Evolutionary conservation across 2,797 vertebrate species (phyloP), one percentile per base, ranked within the genome.

Genomic region (Coranthus polyacanthus): DNA sequence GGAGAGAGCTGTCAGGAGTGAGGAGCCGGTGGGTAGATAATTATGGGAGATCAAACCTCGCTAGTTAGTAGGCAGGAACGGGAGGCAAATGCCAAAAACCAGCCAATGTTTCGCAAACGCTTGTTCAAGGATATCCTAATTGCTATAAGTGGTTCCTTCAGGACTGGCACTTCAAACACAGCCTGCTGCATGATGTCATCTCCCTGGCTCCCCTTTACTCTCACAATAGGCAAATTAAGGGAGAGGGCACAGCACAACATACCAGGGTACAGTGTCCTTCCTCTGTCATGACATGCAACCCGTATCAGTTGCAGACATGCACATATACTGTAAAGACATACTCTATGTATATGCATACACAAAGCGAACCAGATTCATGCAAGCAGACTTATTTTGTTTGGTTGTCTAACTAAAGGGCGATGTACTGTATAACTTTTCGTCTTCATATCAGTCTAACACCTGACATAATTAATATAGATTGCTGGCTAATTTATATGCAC

Each of bases 71-170:
- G 95, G 95, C 95, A 94, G 92, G 91, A 95, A 94, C 88, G 89
- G 89, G 93, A 94, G 89, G 94, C 94, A 95, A 96, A 95, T 94
- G 93, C 90, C 89, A 93, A 95, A 95, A 94, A 95, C 93, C 95
- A 97, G 95, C 94, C 95, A 95, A 94, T 94, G 94, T 95, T 96
- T 96, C 93, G 93, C 95, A 96, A 97, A 98, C 94, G 95, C 95
- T 96, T 96, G 95, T 96, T 98, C 96, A 96, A 98, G 96, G 97
- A 97, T 97, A 96, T 97, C 96, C 96, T 98, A 98, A 99, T 98
- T 98, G 97, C 96, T 95, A 83, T 97, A 97, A 98, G 97, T 97
- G 96, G 95, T 94, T 98, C 95, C 95, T 96, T 94, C 90, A 94
- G 94, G 93, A 94, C 93, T 94, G 91, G 93, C 94, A 95, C 95